A percentile compares a stretch with the other conserved stretches of the same genome.
Evolutionary conservation across 2,888 invertebrate genomes (phyloP).

Genomic region (Bombylius major): DNA sequence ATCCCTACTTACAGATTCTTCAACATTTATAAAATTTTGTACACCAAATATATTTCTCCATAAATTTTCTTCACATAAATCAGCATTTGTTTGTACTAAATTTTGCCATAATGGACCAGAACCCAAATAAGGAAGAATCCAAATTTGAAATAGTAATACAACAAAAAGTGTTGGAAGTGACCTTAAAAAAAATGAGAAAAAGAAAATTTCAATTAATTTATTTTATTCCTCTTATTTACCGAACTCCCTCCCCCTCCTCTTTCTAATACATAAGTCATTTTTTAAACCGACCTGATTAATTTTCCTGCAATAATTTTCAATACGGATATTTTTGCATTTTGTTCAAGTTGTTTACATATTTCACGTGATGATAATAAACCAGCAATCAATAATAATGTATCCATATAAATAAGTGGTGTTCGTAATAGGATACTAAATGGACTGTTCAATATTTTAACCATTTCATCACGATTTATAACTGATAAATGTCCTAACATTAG

Average conservation of each 20-base stretch:
- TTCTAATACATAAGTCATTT: too few species aligned
- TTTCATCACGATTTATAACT: constrained; percentile 44
- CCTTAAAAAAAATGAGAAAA: constrained; percentile 31
- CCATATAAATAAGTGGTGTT: constrained; percentile 52
- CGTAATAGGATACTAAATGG: constrained; percentile 48
- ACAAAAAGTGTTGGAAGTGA: constrained; percentile 50
- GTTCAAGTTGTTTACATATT: constrained; percentile 42
- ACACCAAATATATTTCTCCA: constrained; percentile 56
- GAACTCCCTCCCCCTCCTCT: too few species aligned
- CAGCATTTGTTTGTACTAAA: constrained; percentile 47
- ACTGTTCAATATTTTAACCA: constrained; percentile 40
- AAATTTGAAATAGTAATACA: constrained; percentile 53
- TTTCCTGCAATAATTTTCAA: constrained; percentile 45
- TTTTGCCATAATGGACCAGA: constrained; percentile 55
- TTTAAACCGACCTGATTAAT: constrained; percentile 43
- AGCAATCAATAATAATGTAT: constrained; percentile 53
- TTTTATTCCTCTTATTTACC: neutral
- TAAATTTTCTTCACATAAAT: constrained; percentile 50
- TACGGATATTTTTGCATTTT: constrained; percentile 43
- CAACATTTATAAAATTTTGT: constrained; percentile 55
- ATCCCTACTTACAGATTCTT: constrained; percentile 46
- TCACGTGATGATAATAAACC: constrained; percentile 52
- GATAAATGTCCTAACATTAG: constrained; percentile 50
- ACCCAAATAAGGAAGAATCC: constrained; percentile 50
- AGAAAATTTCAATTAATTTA: neutral